Base-by-base conservation (phyloP, 1,140 invertebrate genomes). In the Trypoxylus dichotomus region DNA sequence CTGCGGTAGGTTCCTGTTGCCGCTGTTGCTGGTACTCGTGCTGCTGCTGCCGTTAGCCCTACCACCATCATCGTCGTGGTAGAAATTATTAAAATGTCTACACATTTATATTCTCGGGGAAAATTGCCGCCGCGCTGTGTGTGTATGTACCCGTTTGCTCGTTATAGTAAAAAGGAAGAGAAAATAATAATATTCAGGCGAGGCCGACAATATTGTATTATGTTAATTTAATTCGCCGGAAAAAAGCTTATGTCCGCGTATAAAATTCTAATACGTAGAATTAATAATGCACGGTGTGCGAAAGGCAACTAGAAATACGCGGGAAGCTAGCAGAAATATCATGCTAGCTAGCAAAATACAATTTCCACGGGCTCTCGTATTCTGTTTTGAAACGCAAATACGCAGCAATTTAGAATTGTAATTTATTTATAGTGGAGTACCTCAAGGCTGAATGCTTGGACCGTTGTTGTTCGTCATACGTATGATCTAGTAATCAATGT, bases 221-320 rank as follows among this genome's bases (percentile, higher is more conserved):
- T 68, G 60, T 68, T 68, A 68, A 68, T 68, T 68, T 68, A 68
- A 68, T 68, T 68, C 27, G 27, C 21, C 21, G 24, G 21, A 24
- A 68, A 37, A 68, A 68, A 68, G 60, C 27, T 29, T 29, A 68
- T 29, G 8, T 7, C 19, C 60, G 27, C 15, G 60, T 13, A 68
- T 68, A 25, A 54, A 54, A 27, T 29, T 21, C 60, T 68, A 24
- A 27, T 68, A 27, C 5, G 21, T 25, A 68, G 60, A 68, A 68
- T 68, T 68, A 68, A 68, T 68, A 68, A 68, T 68, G 11, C 21
- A 27, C 60, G 27, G 27, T 3, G 24, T 2, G 13, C 7, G 32
- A 37, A 37, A 5, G 32, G 10, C 32, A 37, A 37, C 32, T 37
- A 5, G 32, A n/a, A n/a, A 37, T 37, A 37, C 32, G 1, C 10